Evolutionary conservation across 2,113 vertebrate genomes (phyloP).

Genomic region (Gallinago jamesoni): DNA sequence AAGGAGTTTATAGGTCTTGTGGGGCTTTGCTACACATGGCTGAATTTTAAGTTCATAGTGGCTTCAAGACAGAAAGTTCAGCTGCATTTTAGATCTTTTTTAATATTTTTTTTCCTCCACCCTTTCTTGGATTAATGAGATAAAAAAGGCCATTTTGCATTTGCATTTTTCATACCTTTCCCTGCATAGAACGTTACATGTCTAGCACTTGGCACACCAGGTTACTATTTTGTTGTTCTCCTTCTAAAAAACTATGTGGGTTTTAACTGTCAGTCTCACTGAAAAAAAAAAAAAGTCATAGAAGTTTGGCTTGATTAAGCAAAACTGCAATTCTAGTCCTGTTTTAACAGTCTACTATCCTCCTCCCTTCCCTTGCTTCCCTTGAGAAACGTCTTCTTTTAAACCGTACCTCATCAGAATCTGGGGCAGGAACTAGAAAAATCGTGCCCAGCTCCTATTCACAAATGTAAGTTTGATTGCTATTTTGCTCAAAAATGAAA

Average conservation of each 20-base stretch:
- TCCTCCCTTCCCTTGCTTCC: neutral
- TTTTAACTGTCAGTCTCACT: neutral
- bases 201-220: neutral
- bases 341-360: neutral
- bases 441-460: neutral
- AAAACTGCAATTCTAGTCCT: neutral
- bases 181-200: neutral
- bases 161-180: neutral
- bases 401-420: neutral
- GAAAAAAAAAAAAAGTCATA: neutral
- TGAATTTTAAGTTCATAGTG: slow-evolving; percentile 31
- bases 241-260: neutral
- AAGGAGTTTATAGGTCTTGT: slow-evolving; percentile 47
- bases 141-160: neutral
- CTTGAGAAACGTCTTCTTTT: neutral
- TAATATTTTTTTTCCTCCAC: neutral
- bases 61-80: slow-evolving; percentile 17
- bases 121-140: neutral
- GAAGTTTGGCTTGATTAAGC: neutral
- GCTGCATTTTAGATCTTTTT: neutral
- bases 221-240: neutral
- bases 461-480: neutral
- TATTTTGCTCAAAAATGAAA: neutral
- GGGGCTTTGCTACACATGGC: slow-evolving; percentile 4
- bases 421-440: neutral